Evolutionary conservation across 2,797 vertebrate genomes (phyloP), one percentile per base, ranked within the genome.

Genomic region (Phrynocephalus vlangalii): DNA sequence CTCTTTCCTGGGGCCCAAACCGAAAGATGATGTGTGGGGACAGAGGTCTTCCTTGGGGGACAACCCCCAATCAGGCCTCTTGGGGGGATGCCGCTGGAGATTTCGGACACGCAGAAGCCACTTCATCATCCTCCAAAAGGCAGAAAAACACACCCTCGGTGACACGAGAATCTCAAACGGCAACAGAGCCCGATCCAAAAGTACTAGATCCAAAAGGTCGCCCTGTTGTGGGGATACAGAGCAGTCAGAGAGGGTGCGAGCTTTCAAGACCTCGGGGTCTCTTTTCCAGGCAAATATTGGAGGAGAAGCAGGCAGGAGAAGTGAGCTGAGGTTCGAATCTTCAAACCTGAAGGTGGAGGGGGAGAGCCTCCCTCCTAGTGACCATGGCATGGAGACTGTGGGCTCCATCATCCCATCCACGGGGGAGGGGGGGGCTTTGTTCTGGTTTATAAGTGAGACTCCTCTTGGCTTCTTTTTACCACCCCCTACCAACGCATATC

Each of bases 401-500:
- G 33, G 33, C 33, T 33, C 33, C 33, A 33, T 33, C 33, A 33
- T 33, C 1, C 33, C 33, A 33, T 33, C 33, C 33, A 33, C 33
- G 33, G 33, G 33, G 33, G 33, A 33, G 33, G 33, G 33, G 33
- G 33, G 33, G 33, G 2, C 33, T 33, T 33, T 2, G 2, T 33
- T 33, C 33, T 33, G 33, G 33, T 33, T 33, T 33, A 33, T 33
- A 33, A 33, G 33, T 33, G 33, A 33, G 33, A 33, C 33, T 38
- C 28, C 48, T 48, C 24, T 4, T 9, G 5, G 6, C 8, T 70
- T 15, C 24, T 33, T 33, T 3, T 10, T 22, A 13, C 3, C 60
- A 33, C 16, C 11, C 67, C n/a, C 18, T 60, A 3, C 82, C 78
- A 71, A 18, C 76, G 90, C 89, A 89, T 88, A 90, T 52, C 71